A percentile compares a stretch with the other conserved stretches of the same genome.
Evolutionary conservation across 2,888 invertebrate genomes (phyloP).

Genomic region (Aleiodes alternator): DNA sequence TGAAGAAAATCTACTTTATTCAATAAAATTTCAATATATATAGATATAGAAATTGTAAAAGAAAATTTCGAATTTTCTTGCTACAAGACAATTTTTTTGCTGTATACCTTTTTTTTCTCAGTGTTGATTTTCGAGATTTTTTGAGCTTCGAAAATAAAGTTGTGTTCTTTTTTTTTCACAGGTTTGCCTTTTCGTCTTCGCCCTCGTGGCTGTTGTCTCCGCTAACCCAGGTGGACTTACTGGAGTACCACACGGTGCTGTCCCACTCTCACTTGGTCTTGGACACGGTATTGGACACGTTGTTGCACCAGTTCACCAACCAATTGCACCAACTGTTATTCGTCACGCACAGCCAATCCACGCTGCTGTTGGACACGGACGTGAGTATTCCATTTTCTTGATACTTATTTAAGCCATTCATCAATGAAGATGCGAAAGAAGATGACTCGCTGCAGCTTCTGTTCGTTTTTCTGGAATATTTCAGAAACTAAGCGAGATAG

Average conservation of each 20-base stretch:
- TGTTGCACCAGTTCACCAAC: constrained; percentile 32
- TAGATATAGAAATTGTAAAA: too few species aligned
- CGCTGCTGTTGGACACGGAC: constrained; percentile 48
- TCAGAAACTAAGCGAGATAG: too few species aligned
- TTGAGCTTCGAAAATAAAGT: neutral
- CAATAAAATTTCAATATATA: too few species aligned
- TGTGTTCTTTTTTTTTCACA: constrained; percentile 25
- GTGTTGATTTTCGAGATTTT: too few species aligned
- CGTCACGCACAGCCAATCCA: constrained; percentile 38
- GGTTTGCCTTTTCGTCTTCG: constrained; percentile 49
- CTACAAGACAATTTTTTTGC: too few species aligned
- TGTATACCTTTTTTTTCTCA: too few species aligned
- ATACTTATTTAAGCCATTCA: too few species aligned
- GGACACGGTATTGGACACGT: constrained; percentile 38
- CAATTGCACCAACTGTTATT: constrained; percentile 11
- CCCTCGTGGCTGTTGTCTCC: constrained; percentile 37
- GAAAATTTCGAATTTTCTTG: too few species aligned
- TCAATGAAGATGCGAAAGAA: too few species aligned
- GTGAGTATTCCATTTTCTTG: constrained; percentile 10
- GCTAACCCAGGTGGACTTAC: constrained; percentile 41
- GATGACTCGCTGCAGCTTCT: too few species aligned
- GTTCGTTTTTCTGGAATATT: too few species aligned
- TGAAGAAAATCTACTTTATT: too few species aligned
- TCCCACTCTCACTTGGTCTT: constrained; percentile 56
- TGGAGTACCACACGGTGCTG: constrained; percentile 51